Percentiles rank a stretch among this genome's conserved stretches.
These are phyloP conservation scores for Carassius carassius DNA, from an alignment of 2,113 vertebrate genomes.

Conservation along the genomic window DNA sequence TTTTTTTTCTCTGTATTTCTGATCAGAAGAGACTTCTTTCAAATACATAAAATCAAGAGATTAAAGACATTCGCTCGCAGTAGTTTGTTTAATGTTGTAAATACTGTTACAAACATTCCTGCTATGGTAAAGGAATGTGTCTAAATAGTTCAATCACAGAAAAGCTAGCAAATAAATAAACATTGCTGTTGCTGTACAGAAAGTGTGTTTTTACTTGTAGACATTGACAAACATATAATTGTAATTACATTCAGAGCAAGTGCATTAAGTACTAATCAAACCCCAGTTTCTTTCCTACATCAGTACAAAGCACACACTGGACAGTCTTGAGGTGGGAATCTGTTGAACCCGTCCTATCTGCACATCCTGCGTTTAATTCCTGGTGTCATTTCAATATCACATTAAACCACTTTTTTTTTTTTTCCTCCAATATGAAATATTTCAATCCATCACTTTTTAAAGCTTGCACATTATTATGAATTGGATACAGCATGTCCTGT, in stretches of 20 bases:
- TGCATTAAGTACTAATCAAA: conserved; percentile 81
- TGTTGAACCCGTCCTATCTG: conserved; percentile 61
- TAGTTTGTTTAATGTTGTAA: conserved; percentile 86
- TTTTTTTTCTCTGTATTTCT: background rate
- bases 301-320: conserved; percentile 76
- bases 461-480: conserved; percentile 45
- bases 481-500: conserved; percentile 1
- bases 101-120: conserved; percentile 87
- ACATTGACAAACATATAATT: conserved; percentile 74
- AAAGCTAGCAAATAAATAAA: conserved; percentile 77
- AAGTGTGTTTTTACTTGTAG: conserved; percentile 57
- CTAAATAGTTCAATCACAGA: conserved; percentile 83
- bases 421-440: background rate
- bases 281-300: conserved; percentile 45
- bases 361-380: conserved; percentile 67
- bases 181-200: conserved; percentile 73
- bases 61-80: conserved; percentile 53
- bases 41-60: background rate
- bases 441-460: conserved; percentile 39
- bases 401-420: conserved; percentile 37
- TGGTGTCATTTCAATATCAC: conserved; percentile 45
- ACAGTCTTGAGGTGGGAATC: conserved; percentile 76
- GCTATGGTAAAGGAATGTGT: conserved; percentile 82
- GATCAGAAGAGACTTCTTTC: background rate
- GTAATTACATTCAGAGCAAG: conserved; percentile 90